Evolutionary conservation across 2,797 vertebrate genomes (phyloP), one percentile per base, ranked within the genome.

Genomic region (Odontamblyopus lacepedii): DNA sequence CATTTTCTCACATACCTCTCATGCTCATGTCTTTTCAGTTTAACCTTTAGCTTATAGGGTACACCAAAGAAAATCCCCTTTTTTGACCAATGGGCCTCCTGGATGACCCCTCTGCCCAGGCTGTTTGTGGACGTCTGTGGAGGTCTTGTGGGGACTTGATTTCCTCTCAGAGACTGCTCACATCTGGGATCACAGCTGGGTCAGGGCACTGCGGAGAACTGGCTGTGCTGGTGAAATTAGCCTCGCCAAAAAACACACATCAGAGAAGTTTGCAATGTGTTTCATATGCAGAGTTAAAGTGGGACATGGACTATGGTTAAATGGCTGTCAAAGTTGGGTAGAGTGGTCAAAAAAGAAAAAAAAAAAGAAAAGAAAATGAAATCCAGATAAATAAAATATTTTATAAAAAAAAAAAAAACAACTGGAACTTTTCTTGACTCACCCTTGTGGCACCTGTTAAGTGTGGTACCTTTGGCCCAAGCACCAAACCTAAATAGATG

Each of bases 141-240:
- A 44, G 56, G 23, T 27, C 56, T 26, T 30, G 32, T 38, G 30
- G 78, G 74, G 63, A 74, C 67, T n/a, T 55, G 61, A 18, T 55
- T 48, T 6, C 63, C 1, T 50, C 67, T 73, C 80, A 75, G 74
- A 71, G 71, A 32, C 11, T 57, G 78, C 72, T 73, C 67, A 67
- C 60, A 66, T 77, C 71, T 81, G 80, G 85, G 86, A 85, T 89
- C 88, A 87, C 80, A 63, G 56, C 78, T 71, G 70, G 83, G 85
- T 87, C 83, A 88, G 73, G 72, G 71, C 59, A 87, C 86, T 81
- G 11, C 86, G 84, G 72, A 44, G 70, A 35, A 77, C 81, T 80
- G 78, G 74, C 78, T 83, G 78, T 81, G 82, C 83, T 83, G 74
- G 70, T 78, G 68, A 74, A 82, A 89, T 85, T 63, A 79, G 81